Evolutionary conservation across 1,140 invertebrate genomes (phyloP).

Genomic region (Nomia melanderi): DNA sequence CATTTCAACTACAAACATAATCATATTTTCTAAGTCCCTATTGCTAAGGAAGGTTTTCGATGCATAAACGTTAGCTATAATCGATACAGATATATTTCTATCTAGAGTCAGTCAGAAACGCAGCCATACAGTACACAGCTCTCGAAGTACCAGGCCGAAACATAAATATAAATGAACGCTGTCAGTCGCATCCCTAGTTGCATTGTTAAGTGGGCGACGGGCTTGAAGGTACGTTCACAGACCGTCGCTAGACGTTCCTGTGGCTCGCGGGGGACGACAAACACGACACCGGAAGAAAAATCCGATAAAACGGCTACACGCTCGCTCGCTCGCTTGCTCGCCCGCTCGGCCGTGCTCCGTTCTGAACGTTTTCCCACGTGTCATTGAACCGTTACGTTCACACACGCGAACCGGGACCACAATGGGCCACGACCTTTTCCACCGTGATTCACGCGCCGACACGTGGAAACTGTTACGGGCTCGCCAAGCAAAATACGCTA

Average conservation of each 20-base stretch:
- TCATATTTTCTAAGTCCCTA: no score
- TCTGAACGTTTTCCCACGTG: slow-evolving; percentile 46
- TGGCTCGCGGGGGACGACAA: not conserved
- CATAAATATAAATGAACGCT: no score
- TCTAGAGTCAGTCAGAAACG: no score
- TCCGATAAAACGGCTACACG: not conserved
- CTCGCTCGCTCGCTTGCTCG: slow-evolving; percentile 16
- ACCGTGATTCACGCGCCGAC: not conserved
- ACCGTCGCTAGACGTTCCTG: not conserved
- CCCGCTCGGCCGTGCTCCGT: slow-evolving; percentile 4
- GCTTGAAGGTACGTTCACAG: no score
- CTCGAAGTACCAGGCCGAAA: no score
- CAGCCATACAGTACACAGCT: no score
- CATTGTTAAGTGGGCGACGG: no score
- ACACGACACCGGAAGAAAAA: slow-evolving; percentile 47
- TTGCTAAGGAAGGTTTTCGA: no score
- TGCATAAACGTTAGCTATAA: no score
- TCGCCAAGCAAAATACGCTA: not conserved
- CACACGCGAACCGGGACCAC: slow-evolving; percentile 3
- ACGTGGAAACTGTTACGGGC: slow-evolving; percentile 19
- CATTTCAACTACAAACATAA: no score
- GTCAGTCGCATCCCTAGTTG: no score
- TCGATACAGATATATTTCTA: no score
- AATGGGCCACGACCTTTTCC: slow-evolving; percentile 17
- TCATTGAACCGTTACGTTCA: slow-evolving; percentile 49